Evolutionary conservation across 2,113 vertebrate genomes (phyloP), one percentile per base, ranked within the genome.

Genomic region (Sebastes fasciatus): DNA sequence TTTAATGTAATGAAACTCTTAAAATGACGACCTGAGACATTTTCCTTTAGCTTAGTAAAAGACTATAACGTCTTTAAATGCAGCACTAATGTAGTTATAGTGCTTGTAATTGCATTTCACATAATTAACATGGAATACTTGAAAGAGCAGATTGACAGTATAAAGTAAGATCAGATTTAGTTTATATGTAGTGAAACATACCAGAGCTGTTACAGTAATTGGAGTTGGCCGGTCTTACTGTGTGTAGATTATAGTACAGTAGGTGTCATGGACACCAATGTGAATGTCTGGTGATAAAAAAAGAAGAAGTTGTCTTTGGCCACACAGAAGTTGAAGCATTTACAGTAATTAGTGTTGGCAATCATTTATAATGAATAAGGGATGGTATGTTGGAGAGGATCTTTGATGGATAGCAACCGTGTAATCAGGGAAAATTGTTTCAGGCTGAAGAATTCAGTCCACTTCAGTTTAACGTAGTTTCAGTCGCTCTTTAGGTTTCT

Each of bases 391-490:
- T 68, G 14, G 52, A 60, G 51, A 62, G 48, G 8, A 54, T 61
- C 2, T 79, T 77, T 51, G 64, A 80, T 66, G 17, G 11, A 57
- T 17, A 60, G 23, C 52, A 77, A 83, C 52, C 64, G 58, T 85
- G 16, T 62, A 87, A 86, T 86, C 70, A 79, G 62, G 58, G 63
- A 17, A 79, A 86, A 84, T 70, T 75, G 57, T 48, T 87, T 74
- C 77, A 82, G 26, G 74, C 61, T 83, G 77, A 34, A 69, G 21
- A 87, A 77, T 64, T 42, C 52, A 8, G 9, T 63, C n/a, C 1
- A 34, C 21, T 34, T 34, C 34, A 34, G 34, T 49, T 70, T 60
- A 52, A 71, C 48, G 48, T 13, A 52, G 52, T 6, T 14, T 14
- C 58, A 26, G 34, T 21, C 4, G 0, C 43, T 66, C 43, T 69